Evolutionary conservation across 2,888 invertebrate genomes (phyloP), one percentile per base, ranked within the genome.

Genomic region (Eupithecia exiguata): DNA sequence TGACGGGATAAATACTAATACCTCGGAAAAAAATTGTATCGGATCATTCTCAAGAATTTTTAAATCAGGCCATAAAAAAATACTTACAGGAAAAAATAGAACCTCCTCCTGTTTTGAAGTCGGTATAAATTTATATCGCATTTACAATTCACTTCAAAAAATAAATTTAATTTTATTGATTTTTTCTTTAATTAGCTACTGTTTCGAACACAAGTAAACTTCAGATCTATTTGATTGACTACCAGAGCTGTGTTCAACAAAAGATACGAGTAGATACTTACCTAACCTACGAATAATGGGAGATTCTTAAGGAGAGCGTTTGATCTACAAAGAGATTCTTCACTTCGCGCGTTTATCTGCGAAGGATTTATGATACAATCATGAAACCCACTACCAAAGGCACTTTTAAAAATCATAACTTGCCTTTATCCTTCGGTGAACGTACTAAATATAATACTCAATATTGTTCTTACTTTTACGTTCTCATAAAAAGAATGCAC

Each of bases 401-500:
- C 36, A 36, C n/a, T 65, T 36, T 65, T 38, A n/a, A 65, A 63
- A 65, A 53, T 71, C 66, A 71, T 68, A 69, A 71, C 61, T 71
- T 67, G 46, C 53, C 71, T 70, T n/a, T 38, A 65, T 36, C n/a
- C 76, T 66, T 43, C 49, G 9, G 21, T 78, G 71, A 72, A 79
- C 38, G 18, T 79, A 30, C 30, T 30, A 30, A 30, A 30, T 30
- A 30, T 30, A 80, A 82, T 79, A 77, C 77, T 63, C 74, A 81
- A 81, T 81, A 81, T 78, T 81, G 77, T 81, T 79, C 67, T 80
- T 77, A 76, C 71, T 74, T 80, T 83, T 80, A 82, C 70, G 77
- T 77, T 77, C 74, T 76, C 81, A 77, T 86, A 82, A 86, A 84
- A 83, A 80, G 76, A 77, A 83, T 84, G 79, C 77, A 82, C 68